Conservation (phyloP, 23 tunicate genomes). For the Styela clava region DNA sequence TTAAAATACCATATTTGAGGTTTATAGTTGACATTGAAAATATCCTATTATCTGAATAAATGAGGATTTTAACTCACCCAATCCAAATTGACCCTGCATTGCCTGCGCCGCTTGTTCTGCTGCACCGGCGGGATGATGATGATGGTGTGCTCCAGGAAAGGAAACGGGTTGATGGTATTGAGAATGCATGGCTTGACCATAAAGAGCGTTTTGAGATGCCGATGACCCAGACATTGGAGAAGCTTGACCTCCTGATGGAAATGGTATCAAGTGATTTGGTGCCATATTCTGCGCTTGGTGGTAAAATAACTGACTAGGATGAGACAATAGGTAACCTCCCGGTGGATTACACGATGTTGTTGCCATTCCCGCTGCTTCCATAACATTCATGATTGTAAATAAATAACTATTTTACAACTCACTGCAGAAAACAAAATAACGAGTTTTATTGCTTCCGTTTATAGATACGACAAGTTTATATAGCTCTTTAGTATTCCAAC, state of each 20-base stretch:
- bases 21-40: no score
- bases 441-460: no score
- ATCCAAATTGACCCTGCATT: constrained; percentile 31
- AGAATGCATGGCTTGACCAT: constrained; percentile 21
- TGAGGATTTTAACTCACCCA: constrained; percentile 27
- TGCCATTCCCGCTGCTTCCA: constrained; percentile 34
- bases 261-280: constrained; percentile 11
- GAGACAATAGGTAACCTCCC: constrained; percentile 13
- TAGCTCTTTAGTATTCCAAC: no score
- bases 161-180: constrained; percentile 27
- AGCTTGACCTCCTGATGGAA: constrained; percentile 24
- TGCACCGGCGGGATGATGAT: constrained; percentile 2
- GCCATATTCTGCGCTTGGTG: constrained; percentile 29
- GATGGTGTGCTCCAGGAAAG: constrained; percentile 13
- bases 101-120: constrained; percentile 4
- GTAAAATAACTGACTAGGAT: constrained; percentile 23
- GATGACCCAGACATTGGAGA: constrained; percentile 28
- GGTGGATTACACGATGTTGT: constrained; percentile 11
- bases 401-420: no score
- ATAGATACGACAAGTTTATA: no score
- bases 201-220: constrained; percentile 15
- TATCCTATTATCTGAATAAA: no score
- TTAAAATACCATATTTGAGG: no score
- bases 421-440: no score
- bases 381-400: constrained; percentile 12